phyloP scores from a whole-genome alignment of 2,888 invertebrate species.

The Dryadula phaetusa region DNA sequence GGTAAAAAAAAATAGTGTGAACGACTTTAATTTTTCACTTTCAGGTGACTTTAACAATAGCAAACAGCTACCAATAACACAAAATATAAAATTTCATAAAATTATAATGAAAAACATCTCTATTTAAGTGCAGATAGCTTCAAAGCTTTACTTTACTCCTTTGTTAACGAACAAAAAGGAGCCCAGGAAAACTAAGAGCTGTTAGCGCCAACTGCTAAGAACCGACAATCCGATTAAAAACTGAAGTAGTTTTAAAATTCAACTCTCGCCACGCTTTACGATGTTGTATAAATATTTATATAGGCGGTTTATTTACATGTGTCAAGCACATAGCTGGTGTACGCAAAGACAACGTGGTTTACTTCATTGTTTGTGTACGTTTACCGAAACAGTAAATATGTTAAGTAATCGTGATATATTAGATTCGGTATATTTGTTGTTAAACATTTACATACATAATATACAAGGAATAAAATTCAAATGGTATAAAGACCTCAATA shows the following conservation, averaged over 20 bases:
- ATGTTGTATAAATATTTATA: conserved; percentile 56
- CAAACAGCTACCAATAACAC: not conserved
- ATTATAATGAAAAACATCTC: conserved; percentile 4
- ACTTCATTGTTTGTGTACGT: conserved; percentile 27
- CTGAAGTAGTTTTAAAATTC: conserved; percentile 41
- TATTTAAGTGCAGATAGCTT: conserved; percentile 12
- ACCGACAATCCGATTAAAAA: conserved; percentile 31
- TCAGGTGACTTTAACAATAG: not conserved
- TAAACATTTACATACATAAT: not conserved
- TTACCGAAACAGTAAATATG: conserved; percentile 13
- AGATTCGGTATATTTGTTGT: not conserved
- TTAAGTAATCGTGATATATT: not conserved
- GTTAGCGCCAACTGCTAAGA: conserved; percentile 30
- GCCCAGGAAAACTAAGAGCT: conserved; percentile 27
- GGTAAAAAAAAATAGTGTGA: too few species aligned
- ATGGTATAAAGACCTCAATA: too few species aligned
- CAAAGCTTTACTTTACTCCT: conserved; percentile 19
- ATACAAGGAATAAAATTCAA: too few species aligned
- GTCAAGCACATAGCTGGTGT: conserved; percentile 51
- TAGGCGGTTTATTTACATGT: conserved; percentile 60
- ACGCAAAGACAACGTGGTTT: conserved; percentile 30
- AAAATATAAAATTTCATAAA: conserved; percentile 12
- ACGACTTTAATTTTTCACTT: too few species aligned
- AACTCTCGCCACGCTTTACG: conserved; percentile 41
- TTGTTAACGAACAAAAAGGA: conserved; percentile 30